phyloP scores from a whole-genome alignment of 2,888 invertebrate genomes.

The Exocentrus adspersus region DNA sequence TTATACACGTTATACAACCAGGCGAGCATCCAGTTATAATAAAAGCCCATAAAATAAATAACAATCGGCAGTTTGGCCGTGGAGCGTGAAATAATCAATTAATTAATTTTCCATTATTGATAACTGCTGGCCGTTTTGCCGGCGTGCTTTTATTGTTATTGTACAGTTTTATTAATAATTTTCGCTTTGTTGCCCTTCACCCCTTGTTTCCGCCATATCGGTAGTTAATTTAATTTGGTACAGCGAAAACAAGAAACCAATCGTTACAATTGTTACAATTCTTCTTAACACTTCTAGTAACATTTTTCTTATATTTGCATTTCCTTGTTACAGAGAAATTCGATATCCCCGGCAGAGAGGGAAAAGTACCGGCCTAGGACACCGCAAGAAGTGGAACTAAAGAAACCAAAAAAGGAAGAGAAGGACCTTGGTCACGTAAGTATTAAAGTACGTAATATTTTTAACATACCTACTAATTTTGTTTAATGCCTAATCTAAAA shows the following conservation, averaged over 20 bases:
- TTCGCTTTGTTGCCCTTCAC: neutral
- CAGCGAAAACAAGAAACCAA: too few relatives aligned
- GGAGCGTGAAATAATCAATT: conserved; percentile 12
- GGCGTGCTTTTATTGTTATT: conserved; percentile 3
- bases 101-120: conserved; percentile 22
- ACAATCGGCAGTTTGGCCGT: conserved; percentile 17
- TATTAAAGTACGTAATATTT: conserved; percentile 61
- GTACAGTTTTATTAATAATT: conserved; percentile 1
- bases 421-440: conserved; percentile 84
- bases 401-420: conserved; percentile 86
- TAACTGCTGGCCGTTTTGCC: conserved; percentile 3
- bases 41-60: conserved; percentile 23
- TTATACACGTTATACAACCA: conserved; percentile 9
- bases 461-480: conserved; percentile 18
- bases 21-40: conserved; percentile 12
- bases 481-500: neutral
- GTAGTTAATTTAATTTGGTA: neutral
- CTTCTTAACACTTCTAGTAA: too few relatives aligned
- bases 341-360: conserved; percentile 83
- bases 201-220: neutral
- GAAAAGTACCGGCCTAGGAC: conserved; percentile 86
- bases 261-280: too few relatives aligned
- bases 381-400: conserved; percentile 78
- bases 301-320: too few relatives aligned
- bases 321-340: conserved; percentile 72